These are phyloP conservation scores for Phoxinus phoxinus DNA, from an alignment of 2,113 vertebrate genomes.

Conservation along the genomic window DNA sequence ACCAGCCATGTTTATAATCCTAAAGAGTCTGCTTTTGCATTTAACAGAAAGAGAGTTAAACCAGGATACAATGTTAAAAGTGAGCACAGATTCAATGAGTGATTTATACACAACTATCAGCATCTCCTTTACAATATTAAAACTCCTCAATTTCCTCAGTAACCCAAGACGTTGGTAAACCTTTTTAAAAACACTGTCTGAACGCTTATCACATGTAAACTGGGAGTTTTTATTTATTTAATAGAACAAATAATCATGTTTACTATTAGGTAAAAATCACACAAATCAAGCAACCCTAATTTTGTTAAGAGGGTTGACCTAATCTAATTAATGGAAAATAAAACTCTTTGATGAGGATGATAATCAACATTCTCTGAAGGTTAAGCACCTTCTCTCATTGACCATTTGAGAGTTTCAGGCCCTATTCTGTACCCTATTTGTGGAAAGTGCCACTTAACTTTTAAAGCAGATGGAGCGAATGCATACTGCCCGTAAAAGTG, in stretches of 20 bases:
- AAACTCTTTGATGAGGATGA: background rate
- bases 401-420: background rate
- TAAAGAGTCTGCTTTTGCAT: too few relatives aligned
- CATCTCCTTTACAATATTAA: too few relatives aligned
- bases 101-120: too few relatives aligned
- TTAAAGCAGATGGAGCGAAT: background rate
- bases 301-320: background rate
- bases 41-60: too few relatives aligned
- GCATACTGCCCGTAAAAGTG: background rate
- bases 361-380: background rate
- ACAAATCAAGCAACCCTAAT: background rate
- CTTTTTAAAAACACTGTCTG: too few relatives aligned
- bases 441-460: constrained; percentile 13
- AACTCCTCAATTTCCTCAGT: too few relatives aligned
- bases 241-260: background rate
- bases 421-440: constrained; percentile 11
- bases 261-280: background rate
- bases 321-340: background rate
- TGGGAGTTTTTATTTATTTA: background rate
- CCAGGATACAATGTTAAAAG: too few relatives aligned
- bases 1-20: too few relatives aligned
- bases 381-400: constrained; percentile 3
- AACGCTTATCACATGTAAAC: too few relatives aligned
- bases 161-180: too few relatives aligned
- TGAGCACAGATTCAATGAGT: too few relatives aligned